Evolutionary conservation across 1,140 invertebrate species (phyloP), one percentile per base, ranked within the genome.

Genomic region (Metopolophium dirhodum): DNA sequence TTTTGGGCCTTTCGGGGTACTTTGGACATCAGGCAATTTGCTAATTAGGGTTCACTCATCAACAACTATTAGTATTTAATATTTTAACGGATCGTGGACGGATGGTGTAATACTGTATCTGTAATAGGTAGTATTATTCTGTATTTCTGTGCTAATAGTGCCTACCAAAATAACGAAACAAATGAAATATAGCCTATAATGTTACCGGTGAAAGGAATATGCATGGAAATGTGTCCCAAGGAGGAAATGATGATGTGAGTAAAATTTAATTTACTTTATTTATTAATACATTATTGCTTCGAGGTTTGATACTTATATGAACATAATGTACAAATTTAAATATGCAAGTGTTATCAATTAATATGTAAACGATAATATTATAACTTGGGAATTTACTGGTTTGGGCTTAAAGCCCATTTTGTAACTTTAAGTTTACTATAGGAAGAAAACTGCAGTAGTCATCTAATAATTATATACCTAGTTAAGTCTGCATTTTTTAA

Each of bases 171-270:
- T 77, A 77, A 77, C 30, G 1, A 77, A 77, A n/a, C n/a, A 2
- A 18, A 77, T 77, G 14, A 77, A 77, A 77, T 77, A 77, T 77
- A 77, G 14, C n/a, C n/a, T 7, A 89, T 37, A 51, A 93, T 93
- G 91, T 8, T 35, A 57, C 82, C 91, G 7, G 35, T 85, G 8
- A 93, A 93, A 93, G 91, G 77, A 4, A 57, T 35, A 30, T 93
- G 91, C 14, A 57, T 93, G 91, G 30, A 86, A 93, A 93, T 93
- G 91, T 93, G 91, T 54, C 91, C 91, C 7, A 57, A 45, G 1
- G 91, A 93, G 20, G 91, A 93, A 86, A 93, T 45, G 9, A 57
- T 1, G 2, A 86, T 86, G 91, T 93, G 35, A 41, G 68, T 90
- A 90, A n/a, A n/a, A 77, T 77, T 7, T 6, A 77, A 77, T 51